These are phyloP conservation scores for Pediacus dermestoides DNA, from an alignment of 2,888 invertebrate genomes.

Conservation along the genomic window DNA sequence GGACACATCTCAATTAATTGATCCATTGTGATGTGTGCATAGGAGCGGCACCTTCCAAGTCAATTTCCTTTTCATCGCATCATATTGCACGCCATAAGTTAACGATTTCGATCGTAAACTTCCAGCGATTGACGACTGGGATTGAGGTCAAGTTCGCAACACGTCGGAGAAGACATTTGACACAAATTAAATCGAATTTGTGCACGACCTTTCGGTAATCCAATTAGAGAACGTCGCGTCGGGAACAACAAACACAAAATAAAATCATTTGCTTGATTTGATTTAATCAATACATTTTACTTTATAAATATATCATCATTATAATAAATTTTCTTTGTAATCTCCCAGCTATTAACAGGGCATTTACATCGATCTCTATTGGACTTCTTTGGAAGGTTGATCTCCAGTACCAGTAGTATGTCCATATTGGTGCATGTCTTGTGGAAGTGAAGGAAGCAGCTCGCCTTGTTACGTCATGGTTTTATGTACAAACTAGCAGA, in stretches of 20 bases:
- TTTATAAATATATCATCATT: constrained; percentile 3
- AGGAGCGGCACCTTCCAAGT: constrained; percentile 3
- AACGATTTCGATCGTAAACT: background rate
- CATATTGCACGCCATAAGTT: background rate
- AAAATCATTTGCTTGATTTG: too few relatives aligned
- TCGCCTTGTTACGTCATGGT: constrained; percentile 14
- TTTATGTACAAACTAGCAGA: too few relatives aligned
- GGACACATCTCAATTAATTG: constrained; percentile 1
- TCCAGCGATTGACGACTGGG: background rate
- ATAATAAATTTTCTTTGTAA: too few relatives aligned
- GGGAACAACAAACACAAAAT: too few relatives aligned
- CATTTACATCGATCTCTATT: too few relatives aligned
- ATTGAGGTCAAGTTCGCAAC: constrained; percentile 2
- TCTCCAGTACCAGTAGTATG: constrained; percentile 16
- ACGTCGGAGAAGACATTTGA: too few relatives aligned
- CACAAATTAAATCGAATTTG: too few relatives aligned
- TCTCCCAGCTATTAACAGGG: too few relatives aligned
- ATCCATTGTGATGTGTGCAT: background rate
- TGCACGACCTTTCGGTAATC: too few relatives aligned
- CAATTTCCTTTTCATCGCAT: constrained; percentile 2
- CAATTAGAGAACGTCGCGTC: too few relatives aligned
- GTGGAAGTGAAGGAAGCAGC: constrained; percentile 15
- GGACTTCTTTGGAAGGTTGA: too few relatives aligned
- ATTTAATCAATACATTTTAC: background rate
- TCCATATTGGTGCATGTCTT: constrained; percentile 15